phyloP scores from a whole-genome alignment of 2,797 vertebrate species.

The Dromococcyx pavoninus region DNA sequence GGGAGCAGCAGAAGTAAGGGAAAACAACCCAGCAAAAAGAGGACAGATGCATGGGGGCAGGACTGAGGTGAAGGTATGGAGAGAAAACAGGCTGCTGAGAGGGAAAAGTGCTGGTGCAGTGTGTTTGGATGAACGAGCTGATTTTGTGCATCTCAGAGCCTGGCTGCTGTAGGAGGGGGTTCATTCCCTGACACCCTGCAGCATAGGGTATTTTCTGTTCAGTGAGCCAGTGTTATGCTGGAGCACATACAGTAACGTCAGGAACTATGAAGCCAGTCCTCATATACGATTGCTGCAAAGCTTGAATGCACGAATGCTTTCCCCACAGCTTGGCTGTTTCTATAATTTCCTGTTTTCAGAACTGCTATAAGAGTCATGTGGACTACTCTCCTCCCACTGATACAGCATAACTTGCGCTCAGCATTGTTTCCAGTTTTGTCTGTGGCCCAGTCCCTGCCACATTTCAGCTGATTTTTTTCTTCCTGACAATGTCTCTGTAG shows the following conservation, averaged over 20 bases:
- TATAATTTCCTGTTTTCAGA: not conserved
- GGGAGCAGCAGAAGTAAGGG: not conserved
- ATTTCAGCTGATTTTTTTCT: not conserved
- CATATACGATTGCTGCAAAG: not conserved
- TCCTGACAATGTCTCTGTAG: not conserved
- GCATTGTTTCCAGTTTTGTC: not conserved
- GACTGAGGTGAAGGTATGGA: not conserved
- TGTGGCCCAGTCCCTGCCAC: fast-evolving
- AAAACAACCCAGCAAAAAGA: not conserved
- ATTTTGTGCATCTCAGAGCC: not conserved
- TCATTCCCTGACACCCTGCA: fast-evolving
- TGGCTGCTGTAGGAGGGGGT: not conserved
- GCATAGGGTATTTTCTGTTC: not conserved
- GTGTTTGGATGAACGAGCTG: not conserved
- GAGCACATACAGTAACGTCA: fast-evolving
- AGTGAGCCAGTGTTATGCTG: not conserved
- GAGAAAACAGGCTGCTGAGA: not conserved
- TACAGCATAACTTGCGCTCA: not conserved
- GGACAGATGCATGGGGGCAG: not conserved
- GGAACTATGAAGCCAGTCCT: not conserved
- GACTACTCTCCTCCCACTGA: not conserved
- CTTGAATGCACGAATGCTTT: fast-evolving
- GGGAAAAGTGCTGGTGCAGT: fast-evolving
- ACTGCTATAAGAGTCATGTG: not conserved
- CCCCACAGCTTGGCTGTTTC: not conserved